Evolutionary conservation across 2,888 invertebrate species (phyloP).

Genomic region (Pedicia rivosa): DNA sequence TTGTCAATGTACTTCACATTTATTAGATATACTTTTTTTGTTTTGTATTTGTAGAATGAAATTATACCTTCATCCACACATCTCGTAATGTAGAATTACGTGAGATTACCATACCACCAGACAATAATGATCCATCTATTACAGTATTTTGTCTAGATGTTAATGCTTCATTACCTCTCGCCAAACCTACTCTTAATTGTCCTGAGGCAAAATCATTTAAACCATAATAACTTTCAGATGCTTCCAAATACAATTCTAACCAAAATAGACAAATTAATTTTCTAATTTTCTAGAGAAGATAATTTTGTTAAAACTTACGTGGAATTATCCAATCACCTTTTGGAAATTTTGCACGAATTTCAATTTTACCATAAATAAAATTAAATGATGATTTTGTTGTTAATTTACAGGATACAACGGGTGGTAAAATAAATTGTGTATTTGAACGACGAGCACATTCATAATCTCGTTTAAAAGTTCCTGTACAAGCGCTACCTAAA

Average conservation of each 20-base stretch:
- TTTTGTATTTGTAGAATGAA: too few species aligned
- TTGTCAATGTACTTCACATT: too few species aligned
- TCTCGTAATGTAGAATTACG: conserved; percentile 25
- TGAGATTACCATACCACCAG: conserved; percentile 20
- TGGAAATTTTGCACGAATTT: conserved; percentile 55
- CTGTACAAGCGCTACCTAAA: too few species aligned
- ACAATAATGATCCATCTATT: conserved; percentile 19
- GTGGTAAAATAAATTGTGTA: conserved; percentile 41
- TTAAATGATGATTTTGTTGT: conserved; percentile 42
- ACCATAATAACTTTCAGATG: conserved; percentile 45
- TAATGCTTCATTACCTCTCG: conserved; percentile 42
- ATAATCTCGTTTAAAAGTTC: too few species aligned
- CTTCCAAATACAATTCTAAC: conserved; percentile 48
- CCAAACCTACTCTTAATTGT: conserved; percentile 51
- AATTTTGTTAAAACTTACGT: conserved; percentile 33
- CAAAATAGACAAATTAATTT: conserved; percentile 6
- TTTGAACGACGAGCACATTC: conserved; percentile 21
- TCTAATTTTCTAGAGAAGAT: conserved; percentile 1
- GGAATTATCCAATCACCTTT: too few species aligned
- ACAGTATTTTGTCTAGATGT: conserved; percentile 15
- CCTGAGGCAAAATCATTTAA: conserved; percentile 40
- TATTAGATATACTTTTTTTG: too few species aligned
- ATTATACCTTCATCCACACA: conserved; percentile 20
- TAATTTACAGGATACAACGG: too few species aligned
- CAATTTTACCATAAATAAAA: conserved; percentile 52